Conservation (phyloP, 2,113 vertebrate species). For the Cyanistes caeruleus region DNA sequence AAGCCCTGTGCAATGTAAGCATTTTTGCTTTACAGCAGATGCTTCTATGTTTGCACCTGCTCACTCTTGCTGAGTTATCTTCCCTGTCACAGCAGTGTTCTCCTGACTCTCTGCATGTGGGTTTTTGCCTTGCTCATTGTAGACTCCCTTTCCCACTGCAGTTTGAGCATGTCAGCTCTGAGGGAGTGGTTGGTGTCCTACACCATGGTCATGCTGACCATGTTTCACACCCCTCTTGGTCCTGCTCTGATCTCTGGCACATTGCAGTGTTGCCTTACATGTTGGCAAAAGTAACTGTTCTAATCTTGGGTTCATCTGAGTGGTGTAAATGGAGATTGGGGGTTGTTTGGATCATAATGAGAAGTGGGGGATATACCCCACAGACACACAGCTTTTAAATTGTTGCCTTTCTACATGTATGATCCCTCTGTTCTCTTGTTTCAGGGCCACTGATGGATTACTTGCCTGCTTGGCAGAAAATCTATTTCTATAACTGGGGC, state of each 20-base stretch:
- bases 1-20: not conserved
- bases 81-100: not conserved
- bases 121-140: not conserved
- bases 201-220: accelerated
- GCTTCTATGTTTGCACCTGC: conserved; percentile 28
- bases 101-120: not conserved
- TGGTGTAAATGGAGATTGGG: not conserved
- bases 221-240: not conserved
- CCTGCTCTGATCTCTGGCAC: not conserved
- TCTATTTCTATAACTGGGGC: conserved; percentile 99
- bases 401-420: not conserved
- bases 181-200: not conserved
- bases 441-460: conserved; percentile 96
- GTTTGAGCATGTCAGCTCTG: not conserved
- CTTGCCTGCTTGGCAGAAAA: conserved; percentile 96
- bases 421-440: conserved; percentile 22
- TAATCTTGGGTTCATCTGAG: not conserved
- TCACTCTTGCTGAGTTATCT: not conserved
- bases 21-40: not conserved
- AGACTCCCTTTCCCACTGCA: not conserved
- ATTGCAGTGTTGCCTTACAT: not conserved
- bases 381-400: not conserved
- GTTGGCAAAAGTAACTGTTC: not conserved
- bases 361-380: not conserved
- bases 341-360: not conserved